phyloP scores from a whole-genome alignment of 1,140 invertebrate genomes.

The Lepidurus couesii region DNA sequence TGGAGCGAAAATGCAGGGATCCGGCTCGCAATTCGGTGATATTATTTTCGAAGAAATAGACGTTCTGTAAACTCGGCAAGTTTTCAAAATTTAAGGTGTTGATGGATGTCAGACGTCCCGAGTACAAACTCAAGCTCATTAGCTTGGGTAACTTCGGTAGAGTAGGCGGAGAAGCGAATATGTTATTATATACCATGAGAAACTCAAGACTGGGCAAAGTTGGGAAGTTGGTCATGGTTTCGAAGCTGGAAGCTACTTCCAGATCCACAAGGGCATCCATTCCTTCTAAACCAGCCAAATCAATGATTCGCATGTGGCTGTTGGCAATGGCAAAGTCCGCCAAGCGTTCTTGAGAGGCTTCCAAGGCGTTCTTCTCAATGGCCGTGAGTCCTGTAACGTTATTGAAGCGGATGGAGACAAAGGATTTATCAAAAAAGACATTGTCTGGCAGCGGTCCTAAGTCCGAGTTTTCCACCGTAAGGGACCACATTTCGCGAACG shows the following conservation, averaged over 20 bases:
- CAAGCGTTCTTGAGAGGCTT: slow-evolving; percentile 23
- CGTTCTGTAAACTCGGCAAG: slow-evolving; percentile 27
- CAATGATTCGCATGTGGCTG: slow-evolving; percentile 20
- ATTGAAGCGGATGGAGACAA: slow-evolving; percentile 27
- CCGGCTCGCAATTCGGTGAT: slow-evolving; percentile 6
- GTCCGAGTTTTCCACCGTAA: slow-evolving; percentile 23
- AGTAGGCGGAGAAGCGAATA: slow-evolving; percentile 24
- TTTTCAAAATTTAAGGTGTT: slow-evolving; percentile 22
- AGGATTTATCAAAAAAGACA: slow-evolving; percentile 25
- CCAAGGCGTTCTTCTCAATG: slow-evolving; percentile 29
- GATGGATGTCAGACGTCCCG: not conserved
- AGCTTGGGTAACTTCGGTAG: slow-evolving; percentile 26
- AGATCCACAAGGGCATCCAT: slow-evolving; percentile 26
- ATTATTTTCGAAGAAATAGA: slow-evolving; percentile 26
- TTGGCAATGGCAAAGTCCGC: slow-evolving; percentile 11
- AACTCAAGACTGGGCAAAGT: slow-evolving; percentile 26
- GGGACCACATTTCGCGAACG: slow-evolving; percentile 24
- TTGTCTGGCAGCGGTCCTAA: slow-evolving; percentile 24
- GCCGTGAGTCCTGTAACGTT: slow-evolving; percentile 24
- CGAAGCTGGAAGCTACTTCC: slow-evolving; percentile 25
- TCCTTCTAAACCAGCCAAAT: slow-evolving; percentile 24
- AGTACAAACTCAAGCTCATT: slow-evolving; percentile 21
- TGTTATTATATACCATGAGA: slow-evolving; percentile 26
- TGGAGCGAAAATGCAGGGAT: slow-evolving; percentile 23
- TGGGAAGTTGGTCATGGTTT: slow-evolving; percentile 27